phyloP scores from a whole-genome alignment of 1,140 invertebrate genomes.

The Sitodiplosis mosellana region DNA sequence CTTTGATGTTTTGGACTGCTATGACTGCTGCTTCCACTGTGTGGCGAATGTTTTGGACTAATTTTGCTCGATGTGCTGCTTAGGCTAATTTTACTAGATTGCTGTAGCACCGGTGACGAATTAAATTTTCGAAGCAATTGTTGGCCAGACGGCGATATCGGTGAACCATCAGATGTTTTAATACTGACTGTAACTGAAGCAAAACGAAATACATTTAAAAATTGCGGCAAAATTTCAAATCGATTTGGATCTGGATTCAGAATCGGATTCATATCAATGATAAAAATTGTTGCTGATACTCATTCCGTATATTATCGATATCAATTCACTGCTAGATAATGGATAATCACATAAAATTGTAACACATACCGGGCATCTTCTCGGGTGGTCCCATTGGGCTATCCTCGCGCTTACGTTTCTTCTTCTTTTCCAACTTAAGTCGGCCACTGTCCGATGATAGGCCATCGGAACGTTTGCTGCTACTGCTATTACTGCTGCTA shows the following conservation, averaged over 20 bases:
- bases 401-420: constrained; percentile 59
- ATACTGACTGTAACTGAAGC: constrained; percentile 42
- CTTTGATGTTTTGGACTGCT: constrained; percentile 53
- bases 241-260: constrained; percentile 39
- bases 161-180: constrained; percentile 47
- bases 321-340: no score
- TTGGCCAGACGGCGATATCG: constrained; percentile 20
- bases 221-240: no score
- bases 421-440: constrained; percentile 58
- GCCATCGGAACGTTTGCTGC: constrained; percentile 31
- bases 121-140: constrained; percentile 40
- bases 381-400: constrained; percentile 71
- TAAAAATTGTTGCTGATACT: no score
- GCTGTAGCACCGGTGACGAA: constrained; percentile 42
- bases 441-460: constrained; percentile 28
- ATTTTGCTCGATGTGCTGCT: not conserved
- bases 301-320: no score
- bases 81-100: constrained; percentile 23
- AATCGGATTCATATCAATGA: no score
- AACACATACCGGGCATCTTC: constrained; percentile 51
- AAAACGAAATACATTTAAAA: no score
- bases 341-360: no score
- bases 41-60: constrained; percentile 36
- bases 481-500: constrained; percentile 35
- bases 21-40: constrained; percentile 52